phyloP scores from a whole-genome alignment of 1,140 invertebrate species.

The Bombus vancouverensis region DNA sequence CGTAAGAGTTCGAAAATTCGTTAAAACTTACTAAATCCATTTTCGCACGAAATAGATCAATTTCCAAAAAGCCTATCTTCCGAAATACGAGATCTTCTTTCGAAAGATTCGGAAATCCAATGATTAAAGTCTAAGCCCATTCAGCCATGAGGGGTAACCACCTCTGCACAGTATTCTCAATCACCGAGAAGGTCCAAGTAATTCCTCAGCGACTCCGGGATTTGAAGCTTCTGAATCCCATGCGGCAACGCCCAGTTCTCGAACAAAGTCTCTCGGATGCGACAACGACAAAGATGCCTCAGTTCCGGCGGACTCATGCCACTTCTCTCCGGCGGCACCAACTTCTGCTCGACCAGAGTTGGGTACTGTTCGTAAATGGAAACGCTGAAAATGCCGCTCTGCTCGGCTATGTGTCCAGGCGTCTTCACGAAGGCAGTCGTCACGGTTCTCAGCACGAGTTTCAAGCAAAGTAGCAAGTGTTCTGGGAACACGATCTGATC shows the following conservation, averaged over 20 bases:
- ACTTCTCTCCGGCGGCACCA: constrained; percentile 85
- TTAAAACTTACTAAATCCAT: no score
- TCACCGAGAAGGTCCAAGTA: constrained; percentile 90
- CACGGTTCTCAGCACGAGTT: constrained; percentile 86
- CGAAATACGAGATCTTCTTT: background rate
- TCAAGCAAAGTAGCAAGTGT: constrained; percentile 86
- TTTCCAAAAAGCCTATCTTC: background rate
- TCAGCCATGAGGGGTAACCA: background rate
- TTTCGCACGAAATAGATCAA: no score
- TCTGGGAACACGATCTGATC: constrained; percentile 83
- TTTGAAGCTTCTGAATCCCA: constrained; percentile 86
- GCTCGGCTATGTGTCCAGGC: constrained; percentile 72
- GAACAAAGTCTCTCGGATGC: constrained; percentile 86
- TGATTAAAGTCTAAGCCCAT: no score
- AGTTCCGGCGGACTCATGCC: constrained; percentile 84
- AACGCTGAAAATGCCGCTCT: constrained; percentile 80
- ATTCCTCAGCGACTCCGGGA: constrained; percentile 85
- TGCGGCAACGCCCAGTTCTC: constrained; percentile 88
- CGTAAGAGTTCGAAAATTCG: no score
- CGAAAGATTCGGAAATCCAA: background rate
- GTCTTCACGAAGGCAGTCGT: constrained; percentile 78
- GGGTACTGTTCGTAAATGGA: constrained; percentile 86
- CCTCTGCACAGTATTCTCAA: constrained; percentile 67
- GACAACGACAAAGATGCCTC: constrained; percentile 84
- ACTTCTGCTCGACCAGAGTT: constrained; percentile 84